These are phyloP conservation scores for Peromyscus eremicus DNA, from an alignment of 2,797 vertebrate species.

Conservation along the genomic window DNA sequence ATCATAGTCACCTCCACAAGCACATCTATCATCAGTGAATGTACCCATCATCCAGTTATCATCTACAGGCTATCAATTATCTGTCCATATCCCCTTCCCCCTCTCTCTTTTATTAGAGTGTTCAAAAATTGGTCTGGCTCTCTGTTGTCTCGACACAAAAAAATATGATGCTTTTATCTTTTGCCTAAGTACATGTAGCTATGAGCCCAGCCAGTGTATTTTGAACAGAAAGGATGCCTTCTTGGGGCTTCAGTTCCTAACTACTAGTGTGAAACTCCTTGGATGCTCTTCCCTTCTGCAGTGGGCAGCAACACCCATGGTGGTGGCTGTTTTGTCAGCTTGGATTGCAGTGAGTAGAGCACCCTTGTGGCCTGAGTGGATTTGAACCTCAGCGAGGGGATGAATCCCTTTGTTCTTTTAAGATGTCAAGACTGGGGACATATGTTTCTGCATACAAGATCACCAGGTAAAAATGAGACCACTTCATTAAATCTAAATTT, in stretches of 20 bases:
- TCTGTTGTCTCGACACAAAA: background rate
- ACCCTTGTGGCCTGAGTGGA: accelerated
- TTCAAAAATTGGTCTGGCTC: background rate
- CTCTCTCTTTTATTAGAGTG: background rate
- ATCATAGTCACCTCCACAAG: no score
- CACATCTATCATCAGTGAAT: background rate
- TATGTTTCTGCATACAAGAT: accelerated
- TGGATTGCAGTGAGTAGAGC: background rate
- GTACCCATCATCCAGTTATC: background rate
- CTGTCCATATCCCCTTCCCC: background rate
- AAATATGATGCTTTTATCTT: background rate
- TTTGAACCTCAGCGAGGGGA: background rate
- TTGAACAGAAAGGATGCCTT: background rate
- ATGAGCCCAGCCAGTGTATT: background rate
- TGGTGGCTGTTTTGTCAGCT: accelerated
- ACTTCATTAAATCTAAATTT: background rate
- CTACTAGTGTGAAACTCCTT: accelerated
- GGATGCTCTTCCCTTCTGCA: background rate
- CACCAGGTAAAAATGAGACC: background rate
- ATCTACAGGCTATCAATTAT: background rate
- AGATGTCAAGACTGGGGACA: background rate
- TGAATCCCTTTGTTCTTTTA: background rate
- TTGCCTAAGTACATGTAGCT: background rate
- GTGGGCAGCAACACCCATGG: accelerated
- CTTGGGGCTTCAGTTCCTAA: background rate